These are phyloP conservation scores for Bolinopsis microptera DNA, from an alignment of 37 sponge, comb jelly and placozoan genomes.

Conservation along the genomic window DNA sequence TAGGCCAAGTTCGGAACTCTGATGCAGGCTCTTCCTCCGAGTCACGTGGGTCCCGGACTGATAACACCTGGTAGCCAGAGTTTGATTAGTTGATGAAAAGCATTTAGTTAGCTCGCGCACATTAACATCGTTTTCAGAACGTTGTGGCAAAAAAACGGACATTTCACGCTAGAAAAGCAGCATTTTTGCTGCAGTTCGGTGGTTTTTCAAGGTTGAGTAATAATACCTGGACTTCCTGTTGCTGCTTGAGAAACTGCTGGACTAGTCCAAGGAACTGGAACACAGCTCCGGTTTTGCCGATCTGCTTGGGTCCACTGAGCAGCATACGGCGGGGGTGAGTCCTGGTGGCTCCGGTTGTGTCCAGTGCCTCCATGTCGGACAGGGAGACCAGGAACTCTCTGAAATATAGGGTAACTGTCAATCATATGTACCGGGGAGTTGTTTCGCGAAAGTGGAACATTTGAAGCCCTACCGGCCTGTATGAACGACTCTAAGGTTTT, in stretches of 20 bases:
- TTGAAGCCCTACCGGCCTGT: neutral
- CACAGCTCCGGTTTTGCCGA: conserved; percentile 61
- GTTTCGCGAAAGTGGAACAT: neutral
- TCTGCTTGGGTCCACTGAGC: conserved; percentile 60
- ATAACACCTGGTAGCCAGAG: neutral
- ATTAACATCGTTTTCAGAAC: neutral
- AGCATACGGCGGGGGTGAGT: conserved; percentile 5
- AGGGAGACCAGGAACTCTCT: conserved; percentile 54
- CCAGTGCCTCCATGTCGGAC: conserved; percentile 54
- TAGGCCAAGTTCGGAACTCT: conserved; percentile 40
- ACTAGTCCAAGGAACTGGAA: conserved; percentile 59
- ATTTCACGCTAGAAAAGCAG: neutral
- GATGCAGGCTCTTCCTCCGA: neutral
- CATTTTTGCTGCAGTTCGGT: too few species aligned
- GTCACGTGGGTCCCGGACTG: conserved; percentile 31
- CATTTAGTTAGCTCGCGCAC: neutral
- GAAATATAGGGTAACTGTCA: neutral
- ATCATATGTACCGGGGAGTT: neutral
- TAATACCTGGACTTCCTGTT: conserved; percentile 61
- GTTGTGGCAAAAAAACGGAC: neutral
- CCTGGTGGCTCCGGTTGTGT: neutral
- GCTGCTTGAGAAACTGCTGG: conserved; percentile 61
- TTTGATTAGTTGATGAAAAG: neutral
- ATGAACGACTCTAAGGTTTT: neutral
- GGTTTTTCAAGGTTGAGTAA: neutral